Conservation (phyloP, 1,140 invertebrate species). For the Drosophila arizonae region DNA sequence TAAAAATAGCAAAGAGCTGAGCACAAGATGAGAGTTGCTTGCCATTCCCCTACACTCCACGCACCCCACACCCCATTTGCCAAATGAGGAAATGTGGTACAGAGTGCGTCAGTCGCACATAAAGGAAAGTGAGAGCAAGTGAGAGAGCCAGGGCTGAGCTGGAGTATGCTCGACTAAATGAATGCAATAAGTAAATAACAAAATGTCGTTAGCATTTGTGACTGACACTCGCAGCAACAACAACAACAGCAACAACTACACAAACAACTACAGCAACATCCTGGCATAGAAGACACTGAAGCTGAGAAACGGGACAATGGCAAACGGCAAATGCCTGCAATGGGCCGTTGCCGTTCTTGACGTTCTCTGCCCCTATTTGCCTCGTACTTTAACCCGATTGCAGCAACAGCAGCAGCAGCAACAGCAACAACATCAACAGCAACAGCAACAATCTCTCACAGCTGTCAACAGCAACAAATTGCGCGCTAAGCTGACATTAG, state of each 20-base stretch:
- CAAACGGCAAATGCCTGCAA: constrained; percentile 49
- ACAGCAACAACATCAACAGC: constrained; percentile 25
- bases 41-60: background rate
- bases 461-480: constrained; percentile 77
- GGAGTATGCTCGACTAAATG: constrained; percentile 65
- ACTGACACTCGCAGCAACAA: constrained; percentile 60
- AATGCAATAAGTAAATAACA: constrained; percentile 82
- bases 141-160: constrained; percentile 3
- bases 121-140: constrained; percentile 12
- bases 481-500: constrained; percentile 78
- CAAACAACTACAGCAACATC: constrained; percentile 6
- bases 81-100: constrained; percentile 45
- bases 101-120: constrained; percentile 27
- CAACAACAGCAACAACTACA: constrained; percentile 30
- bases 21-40: constrained; percentile 38
- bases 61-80: constrained; percentile 5
- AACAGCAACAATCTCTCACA: constrained; percentile 70
- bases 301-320: constrained; percentile 41
- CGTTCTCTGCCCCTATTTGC: constrained; percentile 25
- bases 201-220: constrained; percentile 81
- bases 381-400: constrained; percentile 30
- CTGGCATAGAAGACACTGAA: constrained; percentile 6
- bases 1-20: constrained; percentile 76
- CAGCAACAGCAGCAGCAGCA: background rate
- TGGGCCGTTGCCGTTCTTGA: constrained; percentile 38